Evolutionary conservation across 2,797 vertebrate genomes (phyloP), one percentile per base, ranked within the genome.

Genomic region (Florisuga fusca): DNA sequence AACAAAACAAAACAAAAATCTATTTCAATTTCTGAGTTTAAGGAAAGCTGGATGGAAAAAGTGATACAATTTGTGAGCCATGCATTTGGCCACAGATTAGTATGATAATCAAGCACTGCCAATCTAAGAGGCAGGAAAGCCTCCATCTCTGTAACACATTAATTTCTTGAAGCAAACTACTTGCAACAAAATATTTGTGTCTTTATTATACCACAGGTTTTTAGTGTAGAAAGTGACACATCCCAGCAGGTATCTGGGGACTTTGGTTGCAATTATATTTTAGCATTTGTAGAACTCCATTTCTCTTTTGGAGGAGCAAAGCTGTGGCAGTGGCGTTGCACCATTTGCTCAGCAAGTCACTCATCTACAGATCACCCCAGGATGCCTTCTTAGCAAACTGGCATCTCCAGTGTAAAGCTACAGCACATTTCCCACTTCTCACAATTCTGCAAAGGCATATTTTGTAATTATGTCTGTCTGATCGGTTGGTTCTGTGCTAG

Each of bases 51-150:
- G n/a, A 59, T 38, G 50, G 38, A 45, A 45, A 21, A 68, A 54
- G 14, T 0, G 1, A 34, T 41, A 31, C 1, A n/a, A n/a, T 78
- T 53, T 69, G 45, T 34, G 20, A 83, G 41, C 2, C 4, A 21
- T 62, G 25, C 51, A 7, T 75, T 62, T 54, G 51, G 33, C 22
- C 33, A 38, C 41, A 85, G 45, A 62, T 73, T 23, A 62, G 4
- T n/a, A 21, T 4, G 8, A 53, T 16, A 92, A 53, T 18, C 26
- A 51, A 27, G 45, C 29, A 27, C 26, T 21, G 54, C 26, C 58
- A 34, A 18, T 29, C 46, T 29, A 53, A 38, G 33, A 61, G 50
- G 14, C 79, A 85, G 36, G 53, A 77, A 58, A 69, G 9, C 48
- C 10, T 76, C 46, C 7, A 1, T 29, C 51, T 45, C 41, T 41